Conservation (phyloP, 2,888 invertebrate genomes). For the Dolomedes plantarius region DNA sequence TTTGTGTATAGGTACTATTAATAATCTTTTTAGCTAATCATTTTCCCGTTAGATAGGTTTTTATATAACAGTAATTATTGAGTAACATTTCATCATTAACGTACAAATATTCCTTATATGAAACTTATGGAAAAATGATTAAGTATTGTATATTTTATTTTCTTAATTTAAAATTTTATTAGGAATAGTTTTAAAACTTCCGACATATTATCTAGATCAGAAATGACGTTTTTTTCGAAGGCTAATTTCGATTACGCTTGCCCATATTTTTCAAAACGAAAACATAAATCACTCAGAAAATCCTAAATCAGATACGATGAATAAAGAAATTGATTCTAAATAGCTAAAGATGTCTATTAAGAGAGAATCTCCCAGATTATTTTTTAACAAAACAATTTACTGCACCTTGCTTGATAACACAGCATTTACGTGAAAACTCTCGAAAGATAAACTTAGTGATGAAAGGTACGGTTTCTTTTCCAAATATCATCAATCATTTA, state of each 20-base stretch:
- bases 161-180: no score
- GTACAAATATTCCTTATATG: no score
- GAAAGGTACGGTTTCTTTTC: slow-evolving; percentile 14
- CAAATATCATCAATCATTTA: slow-evolving; percentile 51
- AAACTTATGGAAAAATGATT: no score
- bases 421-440: slow-evolving; percentile 18
- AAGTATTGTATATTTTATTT: no score
- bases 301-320: slow-evolving; percentile 10
- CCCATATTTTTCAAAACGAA: not conserved
- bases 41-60: no score
- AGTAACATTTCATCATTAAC: no score
- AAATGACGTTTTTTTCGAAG: no score
- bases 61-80: no score
- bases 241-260: not conserved
- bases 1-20: no score
- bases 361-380: slow-evolving; percentile 13
- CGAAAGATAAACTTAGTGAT: slow-evolving; percentile 37
- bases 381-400: slow-evolving; percentile 18
- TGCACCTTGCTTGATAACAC: slow-evolving; percentile 19
- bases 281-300: slow-evolving; percentile 14
- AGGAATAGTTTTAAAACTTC: no score
- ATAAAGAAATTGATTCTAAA: not conserved
- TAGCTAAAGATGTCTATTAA: slow-evolving; percentile 17
- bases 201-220: no score
- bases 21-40: no score